phyloP scores from a whole-genome alignment of 1,140 invertebrate genomes.

The Penaeus japonicus region DNA sequence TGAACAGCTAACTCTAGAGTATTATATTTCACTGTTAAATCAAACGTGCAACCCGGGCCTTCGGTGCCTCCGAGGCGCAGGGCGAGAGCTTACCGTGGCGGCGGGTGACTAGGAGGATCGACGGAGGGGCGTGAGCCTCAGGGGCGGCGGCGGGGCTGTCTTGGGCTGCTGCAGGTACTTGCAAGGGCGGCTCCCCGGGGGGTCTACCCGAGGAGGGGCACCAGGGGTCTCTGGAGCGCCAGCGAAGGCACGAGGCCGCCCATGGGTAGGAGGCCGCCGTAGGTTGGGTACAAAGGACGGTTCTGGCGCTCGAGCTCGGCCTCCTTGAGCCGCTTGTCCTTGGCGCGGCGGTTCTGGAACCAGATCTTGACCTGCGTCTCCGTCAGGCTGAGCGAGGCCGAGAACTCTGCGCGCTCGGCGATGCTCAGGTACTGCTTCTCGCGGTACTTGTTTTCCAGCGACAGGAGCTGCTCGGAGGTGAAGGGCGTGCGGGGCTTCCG shows the following conservation, averaged over 20 bases:
- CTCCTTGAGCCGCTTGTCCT: constrained; percentile 37
- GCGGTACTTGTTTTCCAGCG: constrained; percentile 42
- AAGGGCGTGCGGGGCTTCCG: constrained; percentile 40
- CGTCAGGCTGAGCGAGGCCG: constrained; percentile 43
- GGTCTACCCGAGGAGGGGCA: not conserved
- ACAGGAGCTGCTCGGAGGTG: constrained; percentile 33
- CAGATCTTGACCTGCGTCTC: constrained; percentile 47
- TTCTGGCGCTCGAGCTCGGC: constrained; percentile 17
- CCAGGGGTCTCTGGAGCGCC: not conserved
- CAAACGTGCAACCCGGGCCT: too few species aligned
- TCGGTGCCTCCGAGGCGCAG: too few species aligned
- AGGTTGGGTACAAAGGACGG: constrained; percentile 16
- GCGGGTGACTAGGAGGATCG: too few species aligned
- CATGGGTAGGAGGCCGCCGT: not conserved
- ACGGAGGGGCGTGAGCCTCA: not conserved
- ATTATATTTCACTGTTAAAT: too few species aligned
- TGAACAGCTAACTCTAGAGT: too few species aligned
- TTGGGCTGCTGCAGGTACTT: not conserved
- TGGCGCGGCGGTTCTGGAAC: constrained; percentile 34
- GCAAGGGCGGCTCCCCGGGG: not conserved
- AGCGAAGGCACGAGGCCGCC: not conserved
- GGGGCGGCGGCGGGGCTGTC: not conserved
- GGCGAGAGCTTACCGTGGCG: too few species aligned
- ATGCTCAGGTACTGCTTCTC: constrained; percentile 51
- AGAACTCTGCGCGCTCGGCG: constrained; percentile 45